Conservation (phyloP, 2,888 invertebrate genomes). For the Cryptus armator region DNA sequence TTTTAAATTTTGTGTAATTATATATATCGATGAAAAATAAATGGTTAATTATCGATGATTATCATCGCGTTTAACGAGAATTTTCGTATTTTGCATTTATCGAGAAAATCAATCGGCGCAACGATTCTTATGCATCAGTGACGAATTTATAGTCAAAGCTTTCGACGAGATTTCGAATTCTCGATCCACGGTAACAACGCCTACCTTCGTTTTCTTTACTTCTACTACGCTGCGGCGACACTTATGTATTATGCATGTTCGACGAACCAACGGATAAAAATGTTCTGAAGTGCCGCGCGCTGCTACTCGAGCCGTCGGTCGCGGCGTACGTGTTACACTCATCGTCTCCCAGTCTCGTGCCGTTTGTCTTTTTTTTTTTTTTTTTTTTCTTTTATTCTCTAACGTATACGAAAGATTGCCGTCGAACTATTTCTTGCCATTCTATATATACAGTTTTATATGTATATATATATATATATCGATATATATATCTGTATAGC, state of each 20-base stretch:
- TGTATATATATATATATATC: slow-evolving; percentile 18
- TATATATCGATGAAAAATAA: too few species aligned
- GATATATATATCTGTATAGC: neutral
- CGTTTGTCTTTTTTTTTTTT: neutral
- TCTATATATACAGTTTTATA: slow-evolving; percentile 16
- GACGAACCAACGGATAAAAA: slow-evolving; percentile 62
- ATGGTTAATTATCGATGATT: too few species aligned
- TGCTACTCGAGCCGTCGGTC: neutral
- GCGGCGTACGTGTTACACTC: slow-evolving; percentile 46
- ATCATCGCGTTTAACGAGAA: neutral
- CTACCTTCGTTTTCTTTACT: slow-evolving; percentile 31
- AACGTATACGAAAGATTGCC: slow-evolving; percentile 24
- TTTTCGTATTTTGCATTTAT: slow-evolving; percentile 28
- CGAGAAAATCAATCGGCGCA: neutral
- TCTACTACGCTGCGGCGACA: slow-evolving; percentile 42
- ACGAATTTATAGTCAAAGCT: slow-evolving; percentile 40
- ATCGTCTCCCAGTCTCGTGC: slow-evolving; percentile 22
- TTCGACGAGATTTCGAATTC: slow-evolving; percentile 76
- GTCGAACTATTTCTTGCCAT: slow-evolving; percentile 50
- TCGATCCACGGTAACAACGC: slow-evolving; percentile 67
- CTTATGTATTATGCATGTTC: slow-evolving; percentile 72
- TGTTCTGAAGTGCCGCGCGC: slow-evolving; percentile 54
- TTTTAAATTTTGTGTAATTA: too few species aligned
- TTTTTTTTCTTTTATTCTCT: neutral
- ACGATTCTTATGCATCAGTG: slow-evolving; percentile 56